Evolutionary conservation across 2,888 invertebrate species (phyloP).

Genomic region (Pimpla rufipes): DNA sequence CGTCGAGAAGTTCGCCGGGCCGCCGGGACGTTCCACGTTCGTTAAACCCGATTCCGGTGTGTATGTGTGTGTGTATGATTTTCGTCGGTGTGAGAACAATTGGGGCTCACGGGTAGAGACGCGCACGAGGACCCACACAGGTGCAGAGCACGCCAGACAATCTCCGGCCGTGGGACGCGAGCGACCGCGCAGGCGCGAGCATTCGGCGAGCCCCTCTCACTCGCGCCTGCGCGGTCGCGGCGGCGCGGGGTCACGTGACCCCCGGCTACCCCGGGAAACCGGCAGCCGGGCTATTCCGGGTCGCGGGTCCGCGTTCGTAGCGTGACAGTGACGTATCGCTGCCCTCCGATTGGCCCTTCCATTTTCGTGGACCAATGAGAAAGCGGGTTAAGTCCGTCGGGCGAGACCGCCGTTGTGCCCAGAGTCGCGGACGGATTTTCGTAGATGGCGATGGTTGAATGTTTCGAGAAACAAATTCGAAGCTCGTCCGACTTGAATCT

Average conservation of each 20-base stretch:
- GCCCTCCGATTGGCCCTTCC: no score
- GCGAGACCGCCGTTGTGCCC: no score
- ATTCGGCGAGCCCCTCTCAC: background rate
- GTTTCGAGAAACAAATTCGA: no score
- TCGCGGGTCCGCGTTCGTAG: no score
- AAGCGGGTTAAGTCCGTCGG: no score
- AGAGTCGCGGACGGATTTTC: no score
- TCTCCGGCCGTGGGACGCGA: background rate
- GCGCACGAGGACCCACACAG: slow-evolving; percentile 3
- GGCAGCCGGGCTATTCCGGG: no score
- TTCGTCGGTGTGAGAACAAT: background rate
- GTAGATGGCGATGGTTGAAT: no score
- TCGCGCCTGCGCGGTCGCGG: background rate
- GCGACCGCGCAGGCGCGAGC: background rate
- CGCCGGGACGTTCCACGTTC: slow-evolving; percentile 33
- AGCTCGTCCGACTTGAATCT: no score
- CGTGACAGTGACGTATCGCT: no score
- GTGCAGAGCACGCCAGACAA: slow-evolving; percentile 9
- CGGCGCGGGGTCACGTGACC: background rate
- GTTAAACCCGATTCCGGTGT: slow-evolving; percentile 23
- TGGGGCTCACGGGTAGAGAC: slow-evolving; percentile 10
- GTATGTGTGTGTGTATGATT: background rate
- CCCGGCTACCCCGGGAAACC: background rate
- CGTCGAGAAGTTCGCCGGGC: slow-evolving; percentile 43
- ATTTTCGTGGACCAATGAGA: no score